Base-by-base conservation (phyloP, 2,797 vertebrate species). In the Tokudaia muenninki region DNA sequence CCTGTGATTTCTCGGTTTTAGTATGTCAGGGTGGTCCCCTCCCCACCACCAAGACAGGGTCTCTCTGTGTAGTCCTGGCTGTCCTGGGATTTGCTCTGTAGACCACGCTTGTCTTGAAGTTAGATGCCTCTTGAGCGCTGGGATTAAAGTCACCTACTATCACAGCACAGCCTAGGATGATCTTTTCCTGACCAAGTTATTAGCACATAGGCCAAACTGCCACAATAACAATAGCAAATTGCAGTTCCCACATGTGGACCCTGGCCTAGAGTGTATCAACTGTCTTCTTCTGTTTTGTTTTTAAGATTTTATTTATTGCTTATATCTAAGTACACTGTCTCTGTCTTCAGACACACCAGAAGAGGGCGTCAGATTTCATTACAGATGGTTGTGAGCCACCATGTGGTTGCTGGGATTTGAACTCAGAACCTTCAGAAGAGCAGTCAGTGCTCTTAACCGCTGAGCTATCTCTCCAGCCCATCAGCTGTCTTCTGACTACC, bases 231-330 rank as follows among this genome's bases (percentile, higher is more conserved):
- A 29, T n/a, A 44, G 63, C 74, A 93, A n/a, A 59, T 57, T 34
- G 0, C 2, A 7, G 6, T 37, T 37, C 22, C 11, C 63, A 17
- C 5, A 17, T 4, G 12, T 22, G 2, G 10, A 3, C 22, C 22
- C 37, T 24, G 29, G 3, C 13, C 31, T 29, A 44, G 31, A 12
- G 77, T 4, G 1, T 29, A 50, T 57, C 55, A 41, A 41, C 41
- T 41, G 41, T 41, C 41, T 41, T 41, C 41, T 52, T 52, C 50
- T 52, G 1, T 10, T 52, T 52, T 10, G 9, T 52, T 10, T 52
- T 52, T 10, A 10, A 10, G 50, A 52, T 52, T 11, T 52, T 52
- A 10, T 10, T 52, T 52, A 52, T 52, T 52, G 50, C 11, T 52
- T 52, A 52, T 52, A 52, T 52, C 50, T 52, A 52, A 52, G 52